Percentiles rank a stretch among this genome's conserved stretches.
Conservation (phyloP, 2,888 invertebrate genomes). For the Exephanes ischioxanthus region DNA sequence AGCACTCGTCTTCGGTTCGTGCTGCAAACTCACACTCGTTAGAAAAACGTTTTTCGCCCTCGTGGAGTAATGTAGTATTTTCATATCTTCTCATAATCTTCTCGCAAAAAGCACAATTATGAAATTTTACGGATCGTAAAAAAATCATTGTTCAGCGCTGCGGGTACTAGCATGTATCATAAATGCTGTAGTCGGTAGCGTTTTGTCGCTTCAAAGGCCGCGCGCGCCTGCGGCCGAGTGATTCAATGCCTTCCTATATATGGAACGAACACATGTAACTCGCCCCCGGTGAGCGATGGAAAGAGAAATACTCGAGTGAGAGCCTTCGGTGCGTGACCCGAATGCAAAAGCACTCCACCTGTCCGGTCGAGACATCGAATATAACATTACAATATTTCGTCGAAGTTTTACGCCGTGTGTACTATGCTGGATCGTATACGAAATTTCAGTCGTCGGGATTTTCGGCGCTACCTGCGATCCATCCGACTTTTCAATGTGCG, state of each 20-base stretch:
- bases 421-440: neutral
- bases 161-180: neutral
- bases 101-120: neutral
- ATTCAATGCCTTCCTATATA: neutral
- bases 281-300: neutral
- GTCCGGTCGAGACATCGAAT: constrained; percentile 43
- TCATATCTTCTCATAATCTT: neutral
- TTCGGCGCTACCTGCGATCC: neutral
- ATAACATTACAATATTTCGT: constrained; percentile 59
- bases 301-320: constrained; percentile 45
- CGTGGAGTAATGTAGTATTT: no score
- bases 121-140: neutral
- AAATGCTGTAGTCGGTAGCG: constrained; percentile 1
- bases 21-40: no score
- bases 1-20: no score
- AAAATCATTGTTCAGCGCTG: neutral
- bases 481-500: neutral
- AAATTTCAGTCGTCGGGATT: neutral
- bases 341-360: constrained; percentile 35
- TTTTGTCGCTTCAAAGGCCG: constrained; percentile 16
- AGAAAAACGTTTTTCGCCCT: no score
- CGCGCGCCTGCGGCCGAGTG: neutral
- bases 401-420: constrained; percentile 32
- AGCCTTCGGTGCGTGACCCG: constrained; percentile 52
- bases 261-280: constrained; percentile 9